Conservation (phyloP, 2,113 vertebrate species). For the Empidonax traillii region DNA sequence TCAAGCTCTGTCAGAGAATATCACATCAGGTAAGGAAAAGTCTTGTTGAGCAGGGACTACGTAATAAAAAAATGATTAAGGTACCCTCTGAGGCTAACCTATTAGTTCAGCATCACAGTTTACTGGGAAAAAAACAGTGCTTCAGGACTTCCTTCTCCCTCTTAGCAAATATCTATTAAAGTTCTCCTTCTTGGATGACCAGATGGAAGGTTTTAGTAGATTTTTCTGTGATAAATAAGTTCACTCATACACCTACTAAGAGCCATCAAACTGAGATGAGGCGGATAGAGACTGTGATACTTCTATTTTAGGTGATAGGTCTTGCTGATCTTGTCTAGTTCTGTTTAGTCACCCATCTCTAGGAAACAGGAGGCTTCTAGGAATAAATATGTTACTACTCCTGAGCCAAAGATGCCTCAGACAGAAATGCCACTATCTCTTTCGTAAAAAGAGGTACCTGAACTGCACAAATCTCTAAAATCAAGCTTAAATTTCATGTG, state of each 20-base stretch:
- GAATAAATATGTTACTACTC: not conserved
- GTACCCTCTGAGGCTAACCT: not conserved
- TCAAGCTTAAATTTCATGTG: not conserved
- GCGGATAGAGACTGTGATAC: not conserved
- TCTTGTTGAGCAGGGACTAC: not conserved
- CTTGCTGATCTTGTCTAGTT: not conserved
- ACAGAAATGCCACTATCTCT: not conserved
- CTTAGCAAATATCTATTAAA: not conserved
- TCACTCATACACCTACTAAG: not conserved
- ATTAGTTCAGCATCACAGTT: not conserved
- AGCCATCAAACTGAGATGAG: not conserved
- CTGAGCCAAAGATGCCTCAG: not conserved
- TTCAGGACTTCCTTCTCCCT: not conserved
- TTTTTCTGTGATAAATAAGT: not conserved
- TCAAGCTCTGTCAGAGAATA: not conserved
- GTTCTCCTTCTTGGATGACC: not conserved
- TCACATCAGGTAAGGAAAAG: not conserved
- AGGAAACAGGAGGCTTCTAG: not conserved
- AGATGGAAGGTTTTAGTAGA: not conserved
- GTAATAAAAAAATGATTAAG: not conserved
- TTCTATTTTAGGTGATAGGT: not conserved
- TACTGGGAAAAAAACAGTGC: not conserved
- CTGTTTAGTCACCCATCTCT: not conserved
- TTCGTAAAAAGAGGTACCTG: not conserved
- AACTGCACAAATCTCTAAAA: not conserved